Percentiles rank a stretch among this genome's conserved stretches.
phyloP scores from a whole-genome alignment of 2,113 vertebrate species.

The Thalassoma bifasciatum region DNA sequence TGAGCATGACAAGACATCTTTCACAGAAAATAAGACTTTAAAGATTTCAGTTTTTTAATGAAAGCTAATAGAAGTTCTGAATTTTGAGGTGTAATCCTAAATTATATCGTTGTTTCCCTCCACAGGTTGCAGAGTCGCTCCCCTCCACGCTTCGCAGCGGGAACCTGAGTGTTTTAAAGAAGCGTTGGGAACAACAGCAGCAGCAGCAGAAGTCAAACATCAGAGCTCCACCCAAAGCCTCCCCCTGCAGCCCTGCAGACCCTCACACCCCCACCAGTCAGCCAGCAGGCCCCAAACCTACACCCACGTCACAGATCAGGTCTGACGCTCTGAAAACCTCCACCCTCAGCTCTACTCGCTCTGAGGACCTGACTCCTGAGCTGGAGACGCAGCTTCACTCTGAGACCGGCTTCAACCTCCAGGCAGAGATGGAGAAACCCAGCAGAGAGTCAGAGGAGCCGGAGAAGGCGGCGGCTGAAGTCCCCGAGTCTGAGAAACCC shows the following conservation, averaged over 20 bases:
- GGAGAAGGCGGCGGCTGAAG: constrained; percentile 18
- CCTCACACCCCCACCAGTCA: constrained; percentile 48
- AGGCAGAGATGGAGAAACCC: constrained; percentile 78
- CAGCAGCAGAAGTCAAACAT: background rate
- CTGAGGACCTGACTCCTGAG: background rate
- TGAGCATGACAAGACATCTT: too few relatives aligned
- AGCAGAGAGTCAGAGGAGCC: constrained; percentile 67
- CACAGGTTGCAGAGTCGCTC: constrained; percentile 87
- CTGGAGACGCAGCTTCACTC: background rate
- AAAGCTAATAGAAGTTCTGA: too few relatives aligned
- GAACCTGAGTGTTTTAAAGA: constrained; percentile 88
- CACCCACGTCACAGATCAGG: constrained; percentile 18
- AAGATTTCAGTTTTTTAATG: too few relatives aligned
- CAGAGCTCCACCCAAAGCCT: constrained; percentile 3
- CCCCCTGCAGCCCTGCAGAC: constrained; percentile 15
- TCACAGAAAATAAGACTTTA: too few relatives aligned
- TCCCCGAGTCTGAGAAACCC: constrained; percentile 85
- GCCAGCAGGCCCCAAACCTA: constrained; percentile 29
- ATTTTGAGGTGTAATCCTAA: too few relatives aligned
- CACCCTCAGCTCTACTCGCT: accelerated
- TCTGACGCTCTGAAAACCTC: background rate
- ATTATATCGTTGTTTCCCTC: constrained; percentile 19
- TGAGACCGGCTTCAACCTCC: constrained; percentile 26
- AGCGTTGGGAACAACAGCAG: constrained; percentile 90
- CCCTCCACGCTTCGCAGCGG: constrained; percentile 81